A percentile compares a stretch with the other conserved stretches of the same genome.
These are phyloP conservation scores for Spinus pinus DNA, from an alignment of 2,797 vertebrate genomes.

Conservation along the genomic window DNA sequence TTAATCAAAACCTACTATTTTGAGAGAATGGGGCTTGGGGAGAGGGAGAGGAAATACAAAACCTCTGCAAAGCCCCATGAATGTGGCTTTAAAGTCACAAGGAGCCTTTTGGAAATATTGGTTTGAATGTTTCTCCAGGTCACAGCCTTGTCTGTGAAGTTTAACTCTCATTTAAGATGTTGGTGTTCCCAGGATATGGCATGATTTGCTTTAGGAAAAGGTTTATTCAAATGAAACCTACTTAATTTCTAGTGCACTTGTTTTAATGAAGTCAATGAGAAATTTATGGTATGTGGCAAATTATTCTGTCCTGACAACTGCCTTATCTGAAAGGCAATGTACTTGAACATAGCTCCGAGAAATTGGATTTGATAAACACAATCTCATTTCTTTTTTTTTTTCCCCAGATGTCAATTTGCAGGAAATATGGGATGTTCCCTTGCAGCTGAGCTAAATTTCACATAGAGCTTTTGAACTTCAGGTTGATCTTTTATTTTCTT, in stretches of 20 bases:
- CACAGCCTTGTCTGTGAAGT: not conserved
- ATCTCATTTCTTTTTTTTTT: not conserved
- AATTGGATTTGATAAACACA: slow-evolving; percentile 21
- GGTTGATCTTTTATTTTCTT: not conserved
- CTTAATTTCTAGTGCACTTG: slow-evolving; percentile 33
- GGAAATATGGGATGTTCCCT: slow-evolving; percentile 6
- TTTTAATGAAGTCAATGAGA: slow-evolving; percentile 41
- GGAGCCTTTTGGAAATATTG: not conserved
- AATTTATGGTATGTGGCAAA: slow-evolving; percentile 4
- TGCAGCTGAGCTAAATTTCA: slow-evolving; percentile 27
- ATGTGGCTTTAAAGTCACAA: not conserved
- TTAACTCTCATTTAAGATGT: not conserved
- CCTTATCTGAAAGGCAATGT: not conserved
- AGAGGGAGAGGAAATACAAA: not conserved
- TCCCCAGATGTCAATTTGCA: not conserved
- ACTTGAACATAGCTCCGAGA: not conserved
- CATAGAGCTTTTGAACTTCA: not conserved
- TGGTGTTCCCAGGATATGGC: not conserved
- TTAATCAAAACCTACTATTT: not conserved
- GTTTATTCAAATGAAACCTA: slow-evolving; percentile 28
- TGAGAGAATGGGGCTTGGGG: not conserved
- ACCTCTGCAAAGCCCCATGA: not conserved
- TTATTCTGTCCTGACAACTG: not conserved
- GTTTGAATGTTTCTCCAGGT: not conserved
- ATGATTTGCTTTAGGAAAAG: not conserved